Evolutionary conservation across 2,797 vertebrate genomes (phyloP).

Genomic region (Columba guinea): DNA sequence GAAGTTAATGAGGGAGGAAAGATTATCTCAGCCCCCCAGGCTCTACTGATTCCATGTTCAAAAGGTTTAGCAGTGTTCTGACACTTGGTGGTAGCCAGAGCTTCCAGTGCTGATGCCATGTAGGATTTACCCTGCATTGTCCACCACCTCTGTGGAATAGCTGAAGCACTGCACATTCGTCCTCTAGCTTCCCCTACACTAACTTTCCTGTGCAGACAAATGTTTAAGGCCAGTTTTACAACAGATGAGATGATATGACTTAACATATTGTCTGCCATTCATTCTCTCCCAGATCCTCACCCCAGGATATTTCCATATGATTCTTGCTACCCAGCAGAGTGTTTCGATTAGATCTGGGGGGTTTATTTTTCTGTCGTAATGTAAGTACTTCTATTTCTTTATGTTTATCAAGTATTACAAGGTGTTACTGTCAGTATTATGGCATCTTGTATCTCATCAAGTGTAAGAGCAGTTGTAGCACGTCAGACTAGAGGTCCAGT

Average conservation of each 20-base stretch:
- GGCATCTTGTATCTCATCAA: neutral
- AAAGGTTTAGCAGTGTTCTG: neutral
- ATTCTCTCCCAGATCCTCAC: neutral
- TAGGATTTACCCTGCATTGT: neutral
- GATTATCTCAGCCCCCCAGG: neutral
- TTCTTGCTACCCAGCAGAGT: neutral
- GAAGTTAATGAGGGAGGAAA: neutral
- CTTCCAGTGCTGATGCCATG: neutral
- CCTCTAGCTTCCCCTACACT: neutral
- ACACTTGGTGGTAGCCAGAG: neutral
- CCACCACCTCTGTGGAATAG: neutral
- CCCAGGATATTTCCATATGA: neutral
- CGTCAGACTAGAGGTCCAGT: neutral
- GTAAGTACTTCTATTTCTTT: neutral
- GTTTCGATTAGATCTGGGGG: neutral
- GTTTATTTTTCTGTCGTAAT: neutral
- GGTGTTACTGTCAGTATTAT: neutral
- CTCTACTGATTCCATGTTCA: neutral
- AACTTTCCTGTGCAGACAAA: neutral
- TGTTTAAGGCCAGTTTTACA: neutral
- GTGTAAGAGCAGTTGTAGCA: neutral
- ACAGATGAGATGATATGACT: neutral
- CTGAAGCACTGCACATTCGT: neutral
- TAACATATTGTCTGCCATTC: neutral
- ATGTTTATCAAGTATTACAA: neutral